phyloP scores from a whole-genome alignment of 2,797 vertebrate species.

The Bovichtus variegatus region DNA sequence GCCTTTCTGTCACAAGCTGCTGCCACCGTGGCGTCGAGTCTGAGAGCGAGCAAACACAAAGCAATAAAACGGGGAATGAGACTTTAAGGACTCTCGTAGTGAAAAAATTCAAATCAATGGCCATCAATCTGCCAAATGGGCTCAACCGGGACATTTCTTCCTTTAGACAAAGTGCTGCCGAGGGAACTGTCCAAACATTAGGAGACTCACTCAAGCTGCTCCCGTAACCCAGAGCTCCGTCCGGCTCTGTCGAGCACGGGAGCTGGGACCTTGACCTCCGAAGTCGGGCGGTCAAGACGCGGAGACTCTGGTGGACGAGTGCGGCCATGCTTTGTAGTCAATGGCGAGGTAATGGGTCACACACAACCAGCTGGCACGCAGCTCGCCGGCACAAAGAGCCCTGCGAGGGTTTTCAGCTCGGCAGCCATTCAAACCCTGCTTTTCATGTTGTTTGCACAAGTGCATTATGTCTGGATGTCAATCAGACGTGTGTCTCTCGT shows the following conservation, averaged over 20 bases:
- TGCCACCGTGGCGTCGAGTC: constrained; percentile 50
- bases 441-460: constrained; percentile 85
- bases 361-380: constrained; percentile 87
- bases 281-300: no score
- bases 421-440: constrained; percentile 71
- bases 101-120: constrained; percentile 67
- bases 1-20: constrained; percentile 52
- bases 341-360: constrained; percentile 87
- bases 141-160: constrained; percentile 67
- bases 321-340: constrained; percentile 58
- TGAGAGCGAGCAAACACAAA: constrained; percentile 57
- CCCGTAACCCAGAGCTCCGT: constrained; percentile 45
- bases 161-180: constrained; percentile 63
- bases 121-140: constrained; percentile 42
- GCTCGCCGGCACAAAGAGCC: constrained; percentile 73
- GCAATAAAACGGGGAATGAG: constrained; percentile 50
- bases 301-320: constrained; percentile 53
- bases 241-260: no score
- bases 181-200: constrained; percentile 66
- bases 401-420: constrained; percentile 55
- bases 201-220: constrained; percentile 58
- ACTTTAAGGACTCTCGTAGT: constrained; percentile 59
- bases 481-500: constrained; percentile 34
- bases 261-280: constrained; percentile 57
- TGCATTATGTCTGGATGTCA: constrained; percentile 42